Conservation (phyloP, 2,113 vertebrate species). For the Laticauda laticaudata region DNA sequence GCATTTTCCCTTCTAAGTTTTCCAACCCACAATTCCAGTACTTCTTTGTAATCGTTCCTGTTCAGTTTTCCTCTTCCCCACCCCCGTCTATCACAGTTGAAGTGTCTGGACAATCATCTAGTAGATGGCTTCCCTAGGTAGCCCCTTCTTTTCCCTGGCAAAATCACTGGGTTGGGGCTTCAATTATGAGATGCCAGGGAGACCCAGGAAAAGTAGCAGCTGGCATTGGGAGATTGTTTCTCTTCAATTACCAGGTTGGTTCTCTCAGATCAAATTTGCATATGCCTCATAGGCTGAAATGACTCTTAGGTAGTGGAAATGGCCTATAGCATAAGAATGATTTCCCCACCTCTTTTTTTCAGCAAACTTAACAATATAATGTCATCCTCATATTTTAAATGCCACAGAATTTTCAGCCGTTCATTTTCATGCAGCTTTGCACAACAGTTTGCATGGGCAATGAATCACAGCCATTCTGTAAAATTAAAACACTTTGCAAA, state of each 20-base stretch:
- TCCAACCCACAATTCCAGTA: background rate
- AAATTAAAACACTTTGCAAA: conserved; percentile 69
- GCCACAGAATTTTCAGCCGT: conserved; percentile 34
- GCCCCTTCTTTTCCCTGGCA: background rate
- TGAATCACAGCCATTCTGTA: conserved; percentile 53
- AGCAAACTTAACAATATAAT: conserved; percentile 36
- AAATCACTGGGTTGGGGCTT: background rate
- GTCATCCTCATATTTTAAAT: conserved; percentile 34
- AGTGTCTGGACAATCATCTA: background rate
- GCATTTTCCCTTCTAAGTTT: background rate
- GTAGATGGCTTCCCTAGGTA: background rate
- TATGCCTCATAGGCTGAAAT: background rate
- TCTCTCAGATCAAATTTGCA: background rate
- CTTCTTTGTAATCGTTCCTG: background rate
- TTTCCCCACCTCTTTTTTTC: background rate
- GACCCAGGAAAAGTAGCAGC: background rate
- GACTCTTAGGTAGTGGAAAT: background rate
- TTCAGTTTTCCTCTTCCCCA: background rate
- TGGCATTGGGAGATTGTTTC: background rate
- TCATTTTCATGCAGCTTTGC: conserved; percentile 12
- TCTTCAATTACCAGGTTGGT: background rate
- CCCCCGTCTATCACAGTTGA: background rate
- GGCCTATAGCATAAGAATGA: background rate
- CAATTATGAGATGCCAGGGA: background rate
- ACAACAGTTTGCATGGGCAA: conserved; percentile 39